Conservation (phyloP, 2,797 vertebrate species). For the Myoxocephalus aenaeus region DNA sequence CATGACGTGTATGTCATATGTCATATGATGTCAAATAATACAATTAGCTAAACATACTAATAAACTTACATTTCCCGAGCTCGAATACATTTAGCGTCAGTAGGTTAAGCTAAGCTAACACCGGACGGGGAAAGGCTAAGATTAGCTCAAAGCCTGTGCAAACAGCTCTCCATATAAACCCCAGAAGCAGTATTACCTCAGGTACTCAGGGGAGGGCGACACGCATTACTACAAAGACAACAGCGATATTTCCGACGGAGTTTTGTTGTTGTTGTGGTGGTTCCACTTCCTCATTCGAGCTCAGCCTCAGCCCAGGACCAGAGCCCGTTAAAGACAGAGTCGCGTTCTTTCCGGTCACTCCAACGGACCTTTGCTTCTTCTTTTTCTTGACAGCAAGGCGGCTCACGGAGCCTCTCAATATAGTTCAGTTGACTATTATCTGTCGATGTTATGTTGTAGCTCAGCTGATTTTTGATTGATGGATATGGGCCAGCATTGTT, state of each 20-base stretch:
- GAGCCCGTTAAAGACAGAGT: neutral
- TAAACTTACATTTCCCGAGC: accelerated
- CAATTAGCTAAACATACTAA: accelerated
- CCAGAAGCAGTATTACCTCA: slow-evolving; percentile 1
- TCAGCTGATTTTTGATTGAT: no score
- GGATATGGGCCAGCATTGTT: no score
- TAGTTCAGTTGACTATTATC: no score
- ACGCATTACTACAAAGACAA: neutral
- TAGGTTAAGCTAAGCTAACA: slow-evolving; percentile 33
- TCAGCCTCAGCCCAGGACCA: slow-evolving; percentile 25
- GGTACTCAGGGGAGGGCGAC: neutral
- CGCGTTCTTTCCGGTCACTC: neutral
- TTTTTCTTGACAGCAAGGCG: no score
- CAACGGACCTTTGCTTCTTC: no score
- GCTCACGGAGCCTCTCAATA: no score
- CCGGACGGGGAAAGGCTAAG: neutral
- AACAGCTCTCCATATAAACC: neutral
- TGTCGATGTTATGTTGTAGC: no score
- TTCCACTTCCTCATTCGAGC: slow-evolving; percentile 36
- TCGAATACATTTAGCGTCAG: neutral
- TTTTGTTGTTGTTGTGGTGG: neutral
- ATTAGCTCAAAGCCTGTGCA: accelerated
- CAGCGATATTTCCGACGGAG: neutral
- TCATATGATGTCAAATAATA: neutral
- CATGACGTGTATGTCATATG: neutral